A percentile compares a stretch with the other conserved stretches of the same genome.
phyloP scores from a whole-genome alignment of 2,113 vertebrate genomes.

The Tychaedon coryphoeus region DNA sequence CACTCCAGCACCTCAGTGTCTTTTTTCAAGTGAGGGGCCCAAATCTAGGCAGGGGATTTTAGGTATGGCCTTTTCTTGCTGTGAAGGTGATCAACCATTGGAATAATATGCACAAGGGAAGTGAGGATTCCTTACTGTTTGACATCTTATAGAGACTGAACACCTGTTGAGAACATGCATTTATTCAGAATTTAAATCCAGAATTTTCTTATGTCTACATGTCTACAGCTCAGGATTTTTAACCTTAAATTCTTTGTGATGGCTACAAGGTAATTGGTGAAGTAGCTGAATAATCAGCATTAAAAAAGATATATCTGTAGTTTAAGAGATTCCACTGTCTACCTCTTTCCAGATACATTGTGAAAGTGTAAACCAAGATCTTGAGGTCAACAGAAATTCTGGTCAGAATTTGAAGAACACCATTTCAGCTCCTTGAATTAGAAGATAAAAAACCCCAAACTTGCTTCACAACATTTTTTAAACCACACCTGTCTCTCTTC shows the following conservation, averaged over 20 bases:
- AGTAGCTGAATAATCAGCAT: not conserved
- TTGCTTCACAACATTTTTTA: not conserved
- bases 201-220: not conserved
- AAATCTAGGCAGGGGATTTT: not conserved
- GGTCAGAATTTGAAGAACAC: not conserved
- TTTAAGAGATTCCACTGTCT: not conserved
- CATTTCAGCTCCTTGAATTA: not conserved
- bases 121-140: not conserved
- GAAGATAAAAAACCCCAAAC: rapidly evolving
- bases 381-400: not conserved
- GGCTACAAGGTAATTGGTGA: not conserved
- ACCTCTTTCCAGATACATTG: not conserved
- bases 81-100: not conserved
- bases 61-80: not conserved
- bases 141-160: not conserved
- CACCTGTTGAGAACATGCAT: not conserved
- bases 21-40: not conserved
- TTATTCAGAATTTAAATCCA: not conserved
- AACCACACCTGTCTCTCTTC: not conserved
- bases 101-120: not conserved
- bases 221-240: not conserved
- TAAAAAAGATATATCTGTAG: not conserved
- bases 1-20: not conserved
- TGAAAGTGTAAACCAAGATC: not conserved
- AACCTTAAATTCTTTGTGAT: not conserved